Conservation (phyloP, 2,797 vertebrate species). For the Hirundo rustica region DNA sequence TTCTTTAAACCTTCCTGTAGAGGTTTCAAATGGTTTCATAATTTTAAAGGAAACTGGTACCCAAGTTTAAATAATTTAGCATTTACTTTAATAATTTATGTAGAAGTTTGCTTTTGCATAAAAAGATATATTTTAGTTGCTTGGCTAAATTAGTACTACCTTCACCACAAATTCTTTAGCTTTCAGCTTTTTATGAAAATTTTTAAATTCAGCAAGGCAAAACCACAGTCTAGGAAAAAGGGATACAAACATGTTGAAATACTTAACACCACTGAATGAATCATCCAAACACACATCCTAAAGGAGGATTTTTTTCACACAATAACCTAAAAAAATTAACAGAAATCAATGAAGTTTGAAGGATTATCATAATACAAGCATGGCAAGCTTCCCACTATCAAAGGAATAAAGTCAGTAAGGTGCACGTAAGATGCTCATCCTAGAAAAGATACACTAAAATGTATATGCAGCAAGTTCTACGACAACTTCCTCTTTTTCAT, state of each 20-base stretch:
- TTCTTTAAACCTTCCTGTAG: background rate
- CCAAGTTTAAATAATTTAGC: background rate
- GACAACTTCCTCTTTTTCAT: background rate
- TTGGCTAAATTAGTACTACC: background rate
- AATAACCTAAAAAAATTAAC: background rate
- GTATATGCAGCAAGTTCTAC: background rate
- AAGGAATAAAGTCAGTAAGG: background rate
- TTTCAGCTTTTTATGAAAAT: background rate
- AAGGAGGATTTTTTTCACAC: background rate
- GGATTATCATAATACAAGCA: background rate
- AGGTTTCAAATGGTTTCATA: background rate
- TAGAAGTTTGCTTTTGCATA: background rate
- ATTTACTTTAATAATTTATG: background rate
- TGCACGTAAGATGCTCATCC: background rate
- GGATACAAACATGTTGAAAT: background rate
- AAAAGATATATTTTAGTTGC: background rate
- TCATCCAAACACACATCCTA: background rate
- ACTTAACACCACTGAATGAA: background rate
- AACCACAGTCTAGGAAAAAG: background rate
- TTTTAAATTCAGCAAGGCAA: background rate
- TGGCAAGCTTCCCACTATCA: background rate
- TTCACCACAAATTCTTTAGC: background rate
- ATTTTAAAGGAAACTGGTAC: background rate
- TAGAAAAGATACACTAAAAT: background rate
- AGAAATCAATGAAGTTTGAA: background rate